Percentiles rank a stretch among this genome's conserved stretches.
Conservation (phyloP, 2,113 vertebrate genomes). For the Hucho hucho region DNA sequence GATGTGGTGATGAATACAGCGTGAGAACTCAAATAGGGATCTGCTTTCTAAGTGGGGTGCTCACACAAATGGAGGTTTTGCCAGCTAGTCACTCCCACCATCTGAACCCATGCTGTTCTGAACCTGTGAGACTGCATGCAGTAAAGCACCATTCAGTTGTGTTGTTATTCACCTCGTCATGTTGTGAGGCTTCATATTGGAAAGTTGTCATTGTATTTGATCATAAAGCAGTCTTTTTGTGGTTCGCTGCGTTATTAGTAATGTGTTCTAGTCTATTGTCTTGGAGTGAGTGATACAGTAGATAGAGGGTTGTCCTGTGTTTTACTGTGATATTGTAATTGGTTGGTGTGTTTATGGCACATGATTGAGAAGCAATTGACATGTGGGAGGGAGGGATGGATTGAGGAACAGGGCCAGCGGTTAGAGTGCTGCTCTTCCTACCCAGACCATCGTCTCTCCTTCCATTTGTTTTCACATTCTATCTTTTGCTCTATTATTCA, state of each 20-base stretch:
- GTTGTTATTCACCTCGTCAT: slow-evolving; percentile 7
- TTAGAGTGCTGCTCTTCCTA: not conserved
- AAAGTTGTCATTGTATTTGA: slow-evolving; percentile 10
- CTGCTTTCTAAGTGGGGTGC: slow-evolving; percentile 38
- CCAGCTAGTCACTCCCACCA: not conserved
- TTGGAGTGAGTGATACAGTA: not conserved
- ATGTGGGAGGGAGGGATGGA: not conserved
- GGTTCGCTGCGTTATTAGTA: slow-evolving; percentile 23
- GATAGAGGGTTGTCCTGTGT: not conserved
- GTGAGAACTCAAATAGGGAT: not conserved
- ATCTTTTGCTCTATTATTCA: not conserved
- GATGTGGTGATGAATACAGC: slow-evolving; percentile 6
- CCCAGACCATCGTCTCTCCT: not conserved
- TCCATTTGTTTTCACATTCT: not conserved
- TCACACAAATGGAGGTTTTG: not conserved
- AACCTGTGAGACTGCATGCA: slow-evolving; percentile 12
- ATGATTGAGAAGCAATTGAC: too few relatives aligned
- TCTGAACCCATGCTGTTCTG: slow-evolving; percentile 23
- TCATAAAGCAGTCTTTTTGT: slow-evolving; percentile 11
- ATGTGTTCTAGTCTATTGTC: slow-evolving; percentile 5
- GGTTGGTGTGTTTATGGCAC: not conserved
- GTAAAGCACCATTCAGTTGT: not conserved
- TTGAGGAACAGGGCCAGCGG: not conserved
- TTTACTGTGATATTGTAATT: slow-evolving; percentile 8
- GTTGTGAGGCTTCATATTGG: not conserved